Evolutionary conservation across 1,140 invertebrate species (phyloP).

Genomic region (Drosophila nannoptera): DNA sequence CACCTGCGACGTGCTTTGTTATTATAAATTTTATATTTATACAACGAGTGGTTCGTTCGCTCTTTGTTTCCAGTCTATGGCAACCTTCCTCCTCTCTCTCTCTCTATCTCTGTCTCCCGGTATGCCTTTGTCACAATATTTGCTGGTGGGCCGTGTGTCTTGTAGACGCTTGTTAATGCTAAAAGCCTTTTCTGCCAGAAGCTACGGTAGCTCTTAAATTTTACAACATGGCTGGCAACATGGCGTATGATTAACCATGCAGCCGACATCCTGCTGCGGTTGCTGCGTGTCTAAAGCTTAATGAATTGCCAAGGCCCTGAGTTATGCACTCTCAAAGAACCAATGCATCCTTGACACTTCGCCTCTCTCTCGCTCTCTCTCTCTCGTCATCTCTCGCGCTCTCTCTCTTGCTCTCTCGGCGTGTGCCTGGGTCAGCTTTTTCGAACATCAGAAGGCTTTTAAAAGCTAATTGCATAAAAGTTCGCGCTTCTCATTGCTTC

Average conservation of each 20-base stretch:
- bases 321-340: constrained; percentile 15
- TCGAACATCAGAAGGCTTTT: constrained; percentile 66
- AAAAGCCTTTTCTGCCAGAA: constrained; percentile 52
- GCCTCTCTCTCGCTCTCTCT: no score
- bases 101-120: constrained; percentile 5
- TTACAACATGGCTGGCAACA: constrained; percentile 46
- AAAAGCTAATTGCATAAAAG: constrained; percentile 44
- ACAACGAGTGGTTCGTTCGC: constrained; percentile 43
- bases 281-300: constrained; percentile 54
- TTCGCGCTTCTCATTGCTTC: constrained; percentile 11
- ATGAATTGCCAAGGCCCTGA: constrained; percentile 55
- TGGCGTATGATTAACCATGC: constrained; percentile 74
- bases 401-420: not conserved
- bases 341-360: constrained; percentile 56
- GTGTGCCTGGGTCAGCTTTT: constrained; percentile 12
- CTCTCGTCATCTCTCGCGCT: no score
- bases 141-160: constrained; percentile 50
- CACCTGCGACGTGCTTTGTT: constrained; percentile 77
- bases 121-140: constrained; percentile 70
- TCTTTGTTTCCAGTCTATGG: constrained; percentile 7
- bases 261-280: constrained; percentile 49
- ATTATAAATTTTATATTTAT: constrained; percentile 77
- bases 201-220: constrained; percentile 47
- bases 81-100: constrained; percentile 9
- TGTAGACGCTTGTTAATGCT: constrained; percentile 63